Evolutionary conservation across 2,888 invertebrate genomes (phyloP).

Genomic region (Phortica okadai): DNA sequence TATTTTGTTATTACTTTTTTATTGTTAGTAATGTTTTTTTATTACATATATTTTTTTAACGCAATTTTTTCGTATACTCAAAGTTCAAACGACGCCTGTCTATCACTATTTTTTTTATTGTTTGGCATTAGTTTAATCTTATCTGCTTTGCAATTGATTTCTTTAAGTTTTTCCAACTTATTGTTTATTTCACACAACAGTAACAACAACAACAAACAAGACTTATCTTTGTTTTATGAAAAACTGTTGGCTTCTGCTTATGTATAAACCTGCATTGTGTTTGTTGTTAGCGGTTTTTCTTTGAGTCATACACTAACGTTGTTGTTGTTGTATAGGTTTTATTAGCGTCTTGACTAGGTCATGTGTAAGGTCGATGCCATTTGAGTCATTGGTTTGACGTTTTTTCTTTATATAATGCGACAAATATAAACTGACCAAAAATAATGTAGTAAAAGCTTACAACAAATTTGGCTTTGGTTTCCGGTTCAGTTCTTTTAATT

Average conservation of each 20-base stretch:
- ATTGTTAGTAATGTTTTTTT: background rate
- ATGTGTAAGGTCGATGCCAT: too few relatives aligned
- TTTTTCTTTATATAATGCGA: too few relatives aligned
- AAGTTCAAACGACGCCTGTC: constrained; percentile 15
- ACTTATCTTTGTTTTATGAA: constrained; percentile 23
- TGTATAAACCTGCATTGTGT: background rate
- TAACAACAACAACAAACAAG: background rate
- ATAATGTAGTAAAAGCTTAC: too few relatives aligned
- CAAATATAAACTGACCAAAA: too few relatives aligned
- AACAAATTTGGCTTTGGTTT: too few relatives aligned
- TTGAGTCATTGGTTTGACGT: too few relatives aligned
- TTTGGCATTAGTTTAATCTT: constrained; percentile 11
- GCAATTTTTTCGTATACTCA: constrained; percentile 9
- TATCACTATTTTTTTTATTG: background rate
- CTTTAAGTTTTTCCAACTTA: background rate
- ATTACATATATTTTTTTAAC: background rate
- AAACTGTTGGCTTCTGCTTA: background rate
- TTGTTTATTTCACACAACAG: background rate
- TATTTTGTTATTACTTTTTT: constrained; percentile 6
- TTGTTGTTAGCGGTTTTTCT: background rate
- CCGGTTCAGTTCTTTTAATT: too few relatives aligned
- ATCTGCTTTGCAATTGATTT: background rate
- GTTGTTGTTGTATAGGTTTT: background rate
- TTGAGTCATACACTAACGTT: background rate
- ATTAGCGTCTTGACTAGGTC: background rate